Base-by-base conservation (phyloP, 2,113 vertebrate species). In the Zosterops pallidus region DNA sequence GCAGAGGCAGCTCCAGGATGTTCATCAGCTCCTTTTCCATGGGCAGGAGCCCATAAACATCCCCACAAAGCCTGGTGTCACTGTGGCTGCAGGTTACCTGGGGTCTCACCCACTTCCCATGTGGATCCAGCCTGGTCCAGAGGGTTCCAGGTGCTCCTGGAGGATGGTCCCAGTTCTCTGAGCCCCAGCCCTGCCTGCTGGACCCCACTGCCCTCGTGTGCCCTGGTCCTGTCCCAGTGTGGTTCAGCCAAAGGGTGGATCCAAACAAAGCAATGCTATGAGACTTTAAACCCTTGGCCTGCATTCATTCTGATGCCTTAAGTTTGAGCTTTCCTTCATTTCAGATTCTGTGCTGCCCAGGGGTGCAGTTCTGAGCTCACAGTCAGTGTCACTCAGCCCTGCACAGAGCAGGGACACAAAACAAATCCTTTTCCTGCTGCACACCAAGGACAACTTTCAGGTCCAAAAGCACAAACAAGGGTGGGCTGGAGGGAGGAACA, bases 101-200 rank as follows among this genome's bases (percentile, higher is more conserved):
- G 1, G 1, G 0, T 49, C 56, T 35, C 63, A 6, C 9, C 5
- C 22, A 0, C 29, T 12, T 47, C 9, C 29, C 9, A 1, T 0
- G 3, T 3, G 3, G 24, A 7, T 9, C 1, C 12, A 0, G 2
- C 28, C 47, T 0, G 0, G 62, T 72, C 53, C 63, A 18, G 8
- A 17, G 63, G 74, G 57, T 10, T 44, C 15, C 50, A 21, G 68
- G 9, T 11, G 63, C 84, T 74, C 47, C 81, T 39, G 52, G 49
- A 8, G 47, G 4, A 18, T 7, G 55, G 5, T 11, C 29, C 41
- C 19, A 18, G 50, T 5, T 33, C 67, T n/a, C 65, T 19, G 63
- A 15, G 28, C n/a, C 64, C 33, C 23, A 9, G 22, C 22, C 29
- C 62, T n/a, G 46, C 41, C 37, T 37, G 26, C 77, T 14, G 67